Conservation (phyloP, 2,797 vertebrate species). For the Eptatretus atami region DNA sequence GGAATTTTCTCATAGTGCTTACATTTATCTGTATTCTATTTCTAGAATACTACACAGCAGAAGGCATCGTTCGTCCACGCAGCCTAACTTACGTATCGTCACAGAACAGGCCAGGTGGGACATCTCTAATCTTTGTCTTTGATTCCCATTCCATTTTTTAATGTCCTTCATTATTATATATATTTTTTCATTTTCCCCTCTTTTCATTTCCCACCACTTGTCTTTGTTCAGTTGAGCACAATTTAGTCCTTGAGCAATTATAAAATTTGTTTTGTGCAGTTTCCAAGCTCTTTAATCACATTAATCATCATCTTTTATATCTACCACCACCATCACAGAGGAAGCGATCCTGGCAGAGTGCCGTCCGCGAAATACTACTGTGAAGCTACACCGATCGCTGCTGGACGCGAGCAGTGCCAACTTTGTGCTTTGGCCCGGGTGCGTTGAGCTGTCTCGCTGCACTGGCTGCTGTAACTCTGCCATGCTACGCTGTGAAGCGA, state of each 20-base stretch:
- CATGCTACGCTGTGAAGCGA: slow-evolving; percentile 47
- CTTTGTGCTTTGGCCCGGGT: slow-evolving; percentile 82
- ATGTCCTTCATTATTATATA: too few species aligned
- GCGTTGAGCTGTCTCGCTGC: slow-evolving; percentile 72
- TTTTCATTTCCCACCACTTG: too few species aligned
- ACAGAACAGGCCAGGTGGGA: slow-evolving; percentile 1
- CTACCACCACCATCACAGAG: slow-evolving; percentile 16
- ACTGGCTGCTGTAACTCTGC: slow-evolving; percentile 81
- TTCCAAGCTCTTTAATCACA: too few species aligned
- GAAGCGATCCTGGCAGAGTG: slow-evolving; percentile 55
- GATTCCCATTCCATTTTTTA: too few species aligned
- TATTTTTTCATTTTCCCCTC: too few species aligned
- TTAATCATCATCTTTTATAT: too few species aligned
- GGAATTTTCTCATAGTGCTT: too few species aligned
- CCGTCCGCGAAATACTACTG: slow-evolving; percentile 53
- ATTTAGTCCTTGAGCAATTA: too few species aligned
- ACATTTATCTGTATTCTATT: neutral
- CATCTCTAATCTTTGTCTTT: too few species aligned
- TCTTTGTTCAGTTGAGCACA: too few species aligned
- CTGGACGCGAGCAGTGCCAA: slow-evolving; percentile 73
- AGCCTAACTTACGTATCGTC: neutral
- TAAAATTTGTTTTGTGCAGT: too few species aligned
- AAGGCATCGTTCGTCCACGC: neutral
- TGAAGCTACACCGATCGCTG: slow-evolving; percentile 75
- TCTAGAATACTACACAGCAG: slow-evolving; percentile 1